A percentile compares a stretch with the other conserved stretches of the same genome.
Evolutionary conservation across 2,113 vertebrate species (phyloP).

Genomic region (Chloroceryle aenea): DNA sequence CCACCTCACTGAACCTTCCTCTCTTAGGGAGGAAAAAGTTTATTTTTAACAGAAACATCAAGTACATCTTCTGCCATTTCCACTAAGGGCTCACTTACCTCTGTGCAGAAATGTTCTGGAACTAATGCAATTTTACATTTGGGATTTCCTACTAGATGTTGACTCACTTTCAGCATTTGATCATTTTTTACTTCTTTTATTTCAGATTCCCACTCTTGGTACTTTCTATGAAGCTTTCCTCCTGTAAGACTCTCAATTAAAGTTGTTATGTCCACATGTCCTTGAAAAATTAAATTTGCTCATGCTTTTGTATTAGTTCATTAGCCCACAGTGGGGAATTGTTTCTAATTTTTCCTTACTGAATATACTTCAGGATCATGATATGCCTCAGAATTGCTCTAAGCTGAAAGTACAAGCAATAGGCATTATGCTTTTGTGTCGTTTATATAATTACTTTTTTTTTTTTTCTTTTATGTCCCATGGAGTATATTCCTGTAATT

Average conservation of each 20-base stretch:
- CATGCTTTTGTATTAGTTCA: not conserved
- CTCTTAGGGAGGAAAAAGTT: not conserved
- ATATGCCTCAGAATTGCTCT: not conserved
- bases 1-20: not conserved
- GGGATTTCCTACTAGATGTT: constrained; percentile 3
- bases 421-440: not conserved
- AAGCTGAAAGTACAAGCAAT: not conserved
- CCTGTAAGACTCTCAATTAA: not conserved
- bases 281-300: not conserved
- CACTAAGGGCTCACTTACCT: not conserved
- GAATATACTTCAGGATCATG: not conserved
- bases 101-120: constrained; percentile 34
- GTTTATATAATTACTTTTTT: not conserved
- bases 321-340: not conserved
- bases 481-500: not conserved
- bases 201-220: not conserved
- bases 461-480: not conserved
- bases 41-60: not conserved
- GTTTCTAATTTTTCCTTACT: not conserved
- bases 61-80: not conserved
- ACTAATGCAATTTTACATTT: not conserved
- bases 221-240: not conserved
- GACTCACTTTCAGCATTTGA: not conserved
- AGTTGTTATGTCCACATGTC: not conserved
- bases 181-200: not conserved